Evolutionary conservation across 2,113 vertebrate genomes (phyloP).

Genomic region (Nothobranchius furzeri): DNA sequence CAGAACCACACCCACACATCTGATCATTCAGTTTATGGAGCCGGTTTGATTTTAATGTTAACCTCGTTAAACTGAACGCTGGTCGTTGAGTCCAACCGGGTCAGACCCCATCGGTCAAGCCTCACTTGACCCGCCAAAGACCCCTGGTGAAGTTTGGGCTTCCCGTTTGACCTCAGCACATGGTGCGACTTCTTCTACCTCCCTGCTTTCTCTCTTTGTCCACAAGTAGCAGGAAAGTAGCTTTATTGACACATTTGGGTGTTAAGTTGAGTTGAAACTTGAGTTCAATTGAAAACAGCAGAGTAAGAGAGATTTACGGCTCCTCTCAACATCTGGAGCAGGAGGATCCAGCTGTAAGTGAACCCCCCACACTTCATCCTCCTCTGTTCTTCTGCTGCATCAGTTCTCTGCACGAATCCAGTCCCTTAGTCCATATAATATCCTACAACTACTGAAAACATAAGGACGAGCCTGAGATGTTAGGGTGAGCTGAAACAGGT

Average conservation of each 20-base stretch:
- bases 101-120: not conserved
- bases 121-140: slow-evolving; percentile 40
- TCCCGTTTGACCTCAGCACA: slow-evolving; percentile 51
- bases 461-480: not conserved
- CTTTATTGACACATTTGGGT: too few relatives aligned
- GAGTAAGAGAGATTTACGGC: slow-evolving; percentile 4
- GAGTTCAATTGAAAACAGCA: too few relatives aligned
- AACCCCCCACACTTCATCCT: too few relatives aligned
- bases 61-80: too few relatives aligned
- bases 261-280: too few relatives aligned
- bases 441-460: not conserved
- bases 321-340: slow-evolving; percentile 39
- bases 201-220: not conserved
- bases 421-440: not conserved
- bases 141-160: slow-evolving; percentile 35
- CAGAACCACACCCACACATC: too few relatives aligned
- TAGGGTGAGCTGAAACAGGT: slow-evolving; percentile 38
- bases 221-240: too few relatives aligned
- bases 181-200: not conserved
- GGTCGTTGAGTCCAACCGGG: too few relatives aligned
- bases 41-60: too few relatives aligned
- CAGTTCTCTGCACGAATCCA: too few relatives aligned
- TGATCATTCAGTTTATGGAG: too few relatives aligned
- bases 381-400: too few relatives aligned
- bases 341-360: not conserved